Evolutionary conservation across 2,113 vertebrate species (phyloP), one percentile per base, ranked within the genome.

Genomic region (Vidua chalybeata): DNA sequence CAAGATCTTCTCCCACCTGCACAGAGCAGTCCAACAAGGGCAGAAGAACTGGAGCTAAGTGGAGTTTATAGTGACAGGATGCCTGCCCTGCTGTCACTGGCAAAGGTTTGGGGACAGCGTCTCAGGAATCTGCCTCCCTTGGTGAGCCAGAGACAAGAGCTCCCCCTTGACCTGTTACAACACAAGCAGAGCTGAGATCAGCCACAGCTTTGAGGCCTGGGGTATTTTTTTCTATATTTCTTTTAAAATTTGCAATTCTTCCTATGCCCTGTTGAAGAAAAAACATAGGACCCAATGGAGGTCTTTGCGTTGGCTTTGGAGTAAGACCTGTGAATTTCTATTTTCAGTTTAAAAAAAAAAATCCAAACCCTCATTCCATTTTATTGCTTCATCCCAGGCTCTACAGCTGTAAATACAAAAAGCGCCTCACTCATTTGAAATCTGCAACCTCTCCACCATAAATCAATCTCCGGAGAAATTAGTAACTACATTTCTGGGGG

Each of bases 11-110:
- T 89, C 55, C 31, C 27, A 69, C 17, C 13, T 58, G 3, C 16
- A 31, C 1, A 5, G 22, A 66, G 41, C 73, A 69, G 24, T 18
- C 37, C 55, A 64, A 30, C 18, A 52, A 62, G 13, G 24, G 7
- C 31, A 56, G 31, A 10, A 84, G 30, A 90, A 31, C 22, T 4
- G 6, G 52, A 55, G 15, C 20, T 24, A 59, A 39, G 10, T 2
- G 13, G 14, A 7, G 4, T 67, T 61, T 20, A 10, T 35, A 39
- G 30, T 0, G 1, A 63, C 56, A 43, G 0, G 0, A 13, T 6
- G 5, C 0, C 0, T n/a, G 30, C 46, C 23, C 30, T 64, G 62
- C n/a, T 63, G 30, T 33, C 26, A 10, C 9, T 2, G 41, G 17
- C 22, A 84, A 35, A 79, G 1, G 2, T 67, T 13, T 84, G 26